Evolutionary conservation across 2,888 invertebrate genomes (phyloP).

Genomic region (Nomada flava): DNA sequence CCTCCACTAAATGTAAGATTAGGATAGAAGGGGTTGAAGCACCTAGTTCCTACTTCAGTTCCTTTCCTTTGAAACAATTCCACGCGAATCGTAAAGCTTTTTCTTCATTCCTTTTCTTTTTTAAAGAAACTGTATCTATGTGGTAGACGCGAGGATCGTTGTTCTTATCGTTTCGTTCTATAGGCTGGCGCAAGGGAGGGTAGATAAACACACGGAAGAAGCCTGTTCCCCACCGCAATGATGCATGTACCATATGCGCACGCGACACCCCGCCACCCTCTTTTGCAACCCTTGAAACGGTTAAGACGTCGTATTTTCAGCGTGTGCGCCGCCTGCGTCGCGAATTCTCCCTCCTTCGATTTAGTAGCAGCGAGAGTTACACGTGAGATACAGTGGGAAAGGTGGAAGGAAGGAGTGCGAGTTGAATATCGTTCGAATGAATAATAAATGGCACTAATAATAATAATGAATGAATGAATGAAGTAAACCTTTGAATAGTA

Average conservation of each 20-base stretch:
- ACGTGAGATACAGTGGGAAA: not conserved
- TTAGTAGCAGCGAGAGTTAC: not conserved
- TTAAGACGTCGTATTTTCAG: constrained; percentile 58
- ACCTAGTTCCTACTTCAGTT: not conserved
- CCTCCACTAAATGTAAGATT: not conserved
- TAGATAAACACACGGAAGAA: constrained; percentile 58
- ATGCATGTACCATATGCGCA: constrained; percentile 53
- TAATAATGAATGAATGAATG: not conserved
- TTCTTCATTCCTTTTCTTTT: not conserved
- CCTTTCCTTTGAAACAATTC: constrained; percentile 13
- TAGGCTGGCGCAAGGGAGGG: constrained; percentile 26
- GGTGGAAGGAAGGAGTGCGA: not conserved
- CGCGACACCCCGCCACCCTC: constrained; percentile 37
- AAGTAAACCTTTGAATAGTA: not conserved
- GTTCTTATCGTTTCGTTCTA: constrained; percentile 44
- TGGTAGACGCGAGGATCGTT: constrained; percentile 39
- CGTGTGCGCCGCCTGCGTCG: constrained; percentile 8
- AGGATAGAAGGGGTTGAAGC: not conserved
- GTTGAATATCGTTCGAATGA: not conserved
- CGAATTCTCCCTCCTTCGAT: not conserved
- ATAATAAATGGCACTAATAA: not conserved
- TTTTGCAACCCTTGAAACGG: constrained; percentile 54
- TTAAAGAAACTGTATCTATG: constrained; percentile 27
- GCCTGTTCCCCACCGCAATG: constrained; percentile 34
- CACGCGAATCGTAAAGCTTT: constrained; percentile 36